A percentile compares a stretch with the other conserved stretches of the same genome.
These are phyloP conservation scores for Chlorodrepanis virens DNA, from an alignment of 2,113 vertebrate species.

Conservation along the genomic window DNA sequence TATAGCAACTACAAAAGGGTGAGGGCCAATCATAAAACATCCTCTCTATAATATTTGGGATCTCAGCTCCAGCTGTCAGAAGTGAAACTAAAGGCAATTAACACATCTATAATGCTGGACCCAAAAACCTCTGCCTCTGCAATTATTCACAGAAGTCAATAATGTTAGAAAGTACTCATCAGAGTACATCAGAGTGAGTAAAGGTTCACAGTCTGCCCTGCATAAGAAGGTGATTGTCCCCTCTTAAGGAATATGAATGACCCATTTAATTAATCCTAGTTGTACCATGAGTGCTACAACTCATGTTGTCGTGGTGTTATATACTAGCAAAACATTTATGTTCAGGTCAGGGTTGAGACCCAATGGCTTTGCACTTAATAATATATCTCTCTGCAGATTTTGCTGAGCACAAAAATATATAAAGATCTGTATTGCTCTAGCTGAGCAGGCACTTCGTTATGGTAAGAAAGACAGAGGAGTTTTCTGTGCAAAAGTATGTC, in stretches of 20 bases:
- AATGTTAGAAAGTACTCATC: neutral
- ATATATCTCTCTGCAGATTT: neutral
- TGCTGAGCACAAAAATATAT: neutral
- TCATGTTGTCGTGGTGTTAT: neutral
- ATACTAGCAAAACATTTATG: neutral
- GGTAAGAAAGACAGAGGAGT: neutral
- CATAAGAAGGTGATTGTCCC: neutral
- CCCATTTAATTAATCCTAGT: neutral
- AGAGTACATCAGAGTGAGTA: neutral
- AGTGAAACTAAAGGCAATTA: neutral
- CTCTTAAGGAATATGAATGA: neutral
- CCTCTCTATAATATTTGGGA: neutral
- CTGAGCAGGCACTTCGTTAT: neutral
- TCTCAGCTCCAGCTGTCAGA: neutral
- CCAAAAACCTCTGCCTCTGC: neutral
- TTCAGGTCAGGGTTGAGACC: neutral
- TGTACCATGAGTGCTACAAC: neutral
- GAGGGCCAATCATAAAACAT: neutral
- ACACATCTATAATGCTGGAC: neutral
- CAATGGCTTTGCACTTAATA: neutral
- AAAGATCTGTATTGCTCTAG: neutral
- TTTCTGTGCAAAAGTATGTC: neutral
- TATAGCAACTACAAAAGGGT: neutral
- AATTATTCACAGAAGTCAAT: constrained; percentile 28
- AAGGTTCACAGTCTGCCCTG: neutral